Evolutionary conservation across 2,888 invertebrate species (phyloP), one percentile per base, ranked within the genome.

Genomic region (Polyommatus iphigenia): DNA sequence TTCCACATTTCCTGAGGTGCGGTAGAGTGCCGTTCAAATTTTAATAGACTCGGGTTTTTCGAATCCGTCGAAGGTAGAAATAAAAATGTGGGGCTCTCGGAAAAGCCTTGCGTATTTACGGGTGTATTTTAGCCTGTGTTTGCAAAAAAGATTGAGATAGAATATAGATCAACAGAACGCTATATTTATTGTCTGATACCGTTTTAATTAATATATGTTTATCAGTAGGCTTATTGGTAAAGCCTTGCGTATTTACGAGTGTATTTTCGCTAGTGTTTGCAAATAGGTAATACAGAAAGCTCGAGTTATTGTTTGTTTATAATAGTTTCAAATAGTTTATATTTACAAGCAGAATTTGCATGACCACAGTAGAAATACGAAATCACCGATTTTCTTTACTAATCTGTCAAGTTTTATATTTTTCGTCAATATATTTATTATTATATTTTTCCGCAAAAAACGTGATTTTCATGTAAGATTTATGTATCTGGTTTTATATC

Each of bases 1-100:
- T 67, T 67, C 67, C 67, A 67, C 67, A 32, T 67, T 67, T 67
- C 18, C 67, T 29, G 67, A 67, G 67, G 67, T 67, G 67, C 67
- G 29, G 67, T 15, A 4, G 67, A 67, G 67, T 67, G 67, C 29
- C 29, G 67, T 32, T 67, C 15, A 67, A 57, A 75, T 75, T 24
- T 75, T 46, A 75, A 75, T 46, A 29, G 54, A 29, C 32, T 57
- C 29, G n/a, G 57, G 50, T 29, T 57, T 76, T 76, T 54, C 29
- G 10, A 76, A 76, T 54, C n/a, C 54, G 29, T 76, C n/a, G 76
- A 54, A 32, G 29, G 57, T 8, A 29, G 8, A 75, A 20, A 13
- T 76, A 54, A 62, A 29, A 32, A 78, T 78, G 78, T 67, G 29
- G 32, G 5, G 67, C 29, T 32, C 4, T 67, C 67, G 29, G 4